Evolutionary conservation across 2,797 vertebrate genomes (phyloP), one percentile per base, ranked within the genome.

Genomic region (Anguilla megastoma): DNA sequence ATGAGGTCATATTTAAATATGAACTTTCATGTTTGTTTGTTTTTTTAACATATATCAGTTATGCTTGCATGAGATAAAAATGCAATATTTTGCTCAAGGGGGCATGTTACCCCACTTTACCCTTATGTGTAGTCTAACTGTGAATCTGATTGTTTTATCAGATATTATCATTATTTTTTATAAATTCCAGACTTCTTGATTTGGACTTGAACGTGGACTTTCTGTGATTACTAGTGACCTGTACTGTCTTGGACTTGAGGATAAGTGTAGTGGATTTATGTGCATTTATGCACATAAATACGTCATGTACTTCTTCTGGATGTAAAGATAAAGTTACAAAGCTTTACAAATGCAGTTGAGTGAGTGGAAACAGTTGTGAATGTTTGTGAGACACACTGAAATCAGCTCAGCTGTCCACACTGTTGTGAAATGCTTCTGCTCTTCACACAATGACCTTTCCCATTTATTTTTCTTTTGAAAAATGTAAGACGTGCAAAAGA

Each of bases 391-490:
- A 33, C 12, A 36, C 16, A 36, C 41, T 76, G 33, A 76, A 41
- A 41, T 48, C 12, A 50, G 79, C 79, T 50, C 79, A 82, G 21
- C 45, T 82, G 79, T 50, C 33, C 33, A 36, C 33, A n/a, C 6
- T 50, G 18, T 24, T 48, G 14, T 79, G 76, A 80, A 3, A 48
- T 48, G 79, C 24, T 69, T 27, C 18, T 33, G 71, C 27, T 36
- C 71, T 76, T 48, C 36, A 45, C 76, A 18, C 76, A 80, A 71
- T 71, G 41, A 50, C 79, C 79, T 48, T 50, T 82, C 79, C 79
- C 45, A n/a, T 45, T 76, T 76, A 36, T 48, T 50, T 48, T 82
- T 82, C 21, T 82, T 76, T 76, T 33, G 12, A 82, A 76, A 50
- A 50, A n/a, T 50, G 79, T 50, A 82, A 50, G 79, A 82, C 79